A percentile compares a stretch with the other conserved stretches of the same genome.
These are phyloP conservation scores for Archocentrus centrarchus DNA, from an alignment of 2,113 vertebrate genomes.

Conservation along the genomic window DNA sequence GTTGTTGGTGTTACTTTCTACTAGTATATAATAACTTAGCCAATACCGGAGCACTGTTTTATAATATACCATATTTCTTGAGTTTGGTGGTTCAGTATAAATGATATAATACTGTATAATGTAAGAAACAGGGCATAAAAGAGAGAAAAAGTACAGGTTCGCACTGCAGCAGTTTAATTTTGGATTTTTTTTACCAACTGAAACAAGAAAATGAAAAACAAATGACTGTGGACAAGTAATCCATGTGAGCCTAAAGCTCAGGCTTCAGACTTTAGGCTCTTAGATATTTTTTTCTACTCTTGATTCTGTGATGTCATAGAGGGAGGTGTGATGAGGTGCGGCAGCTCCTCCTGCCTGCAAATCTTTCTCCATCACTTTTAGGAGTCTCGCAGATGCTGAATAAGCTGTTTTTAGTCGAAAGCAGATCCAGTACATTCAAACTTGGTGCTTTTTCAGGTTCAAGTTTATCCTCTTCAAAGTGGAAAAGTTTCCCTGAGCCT, in stretches of 20 bases:
- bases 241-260: not conserved
- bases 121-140: not conserved
- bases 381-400: constrained; percentile 9
- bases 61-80: not conserved
- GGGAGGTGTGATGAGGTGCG: not conserved
- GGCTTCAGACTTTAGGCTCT: not conserved
- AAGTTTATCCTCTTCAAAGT: constrained; percentile 23
- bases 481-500: constrained; percentile 29
- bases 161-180: not conserved
- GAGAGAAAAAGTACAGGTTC: not conserved
- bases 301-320: not conserved
- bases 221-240: not conserved
- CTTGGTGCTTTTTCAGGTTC: not conserved
- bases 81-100: not conserved
- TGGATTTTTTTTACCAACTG: not conserved
- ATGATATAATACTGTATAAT: not conserved
- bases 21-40: not conserved
- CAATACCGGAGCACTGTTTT: not conserved
- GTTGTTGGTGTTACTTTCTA: not conserved
- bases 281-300: not conserved
- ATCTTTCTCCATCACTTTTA: not conserved
- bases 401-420: not conserved
- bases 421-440: not conserved
- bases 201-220: not conserved
- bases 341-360: not conserved